Evolutionary conservation across 2,797 vertebrate species (phyloP), one percentile per base, ranked within the genome.

Genomic region (Borostomias antarcticus): DNA sequence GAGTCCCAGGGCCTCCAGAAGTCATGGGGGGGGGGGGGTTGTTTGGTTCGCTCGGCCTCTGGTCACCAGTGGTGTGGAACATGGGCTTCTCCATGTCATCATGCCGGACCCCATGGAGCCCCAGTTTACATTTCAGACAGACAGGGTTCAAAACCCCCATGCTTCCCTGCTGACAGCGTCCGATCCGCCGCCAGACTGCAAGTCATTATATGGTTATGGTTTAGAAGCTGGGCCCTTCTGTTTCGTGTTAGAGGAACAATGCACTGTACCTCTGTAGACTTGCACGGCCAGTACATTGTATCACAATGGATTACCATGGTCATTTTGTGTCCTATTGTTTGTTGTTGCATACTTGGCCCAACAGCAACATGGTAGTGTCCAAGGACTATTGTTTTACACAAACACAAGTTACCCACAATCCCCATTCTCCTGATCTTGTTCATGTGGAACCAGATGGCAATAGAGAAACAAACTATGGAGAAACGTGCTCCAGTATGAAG

Each of bases 71-170:
- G 70, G 68, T 45, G 53, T 52, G 43, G 33, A 52, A 58, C 65
- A 65, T 35, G 50, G 30, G 33, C 70, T 19, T 75, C 35, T 65
- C 51, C 67, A 28, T 57, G 58, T 67, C 11, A 26, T 35, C 21
- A 35, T 17, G 29, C 65, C 58, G 62, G 56, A 74, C 52, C 62
- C 43, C 25, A 4, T 15, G 56, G 58, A 80, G 48, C 75, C 25
- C 23, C 32, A 40, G 67, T 71, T 78, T 79, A 69, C 45, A 69
- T 80, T 76, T 83, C 61, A 57, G 64, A 76, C 54, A 21, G 8
- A 26, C 68, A 47, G 23, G 65, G 62, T 80, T 80, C 58, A 75
- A 72, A 45, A 62, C 68, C 58, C 6, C 17, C 17, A 17, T 66
- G 40, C 40, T 8, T 54, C 56, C 71, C 19, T 35, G 35, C 54